Base-by-base conservation (phyloP, 2,888 invertebrate species). In the Ophioninae sp. region DNA sequence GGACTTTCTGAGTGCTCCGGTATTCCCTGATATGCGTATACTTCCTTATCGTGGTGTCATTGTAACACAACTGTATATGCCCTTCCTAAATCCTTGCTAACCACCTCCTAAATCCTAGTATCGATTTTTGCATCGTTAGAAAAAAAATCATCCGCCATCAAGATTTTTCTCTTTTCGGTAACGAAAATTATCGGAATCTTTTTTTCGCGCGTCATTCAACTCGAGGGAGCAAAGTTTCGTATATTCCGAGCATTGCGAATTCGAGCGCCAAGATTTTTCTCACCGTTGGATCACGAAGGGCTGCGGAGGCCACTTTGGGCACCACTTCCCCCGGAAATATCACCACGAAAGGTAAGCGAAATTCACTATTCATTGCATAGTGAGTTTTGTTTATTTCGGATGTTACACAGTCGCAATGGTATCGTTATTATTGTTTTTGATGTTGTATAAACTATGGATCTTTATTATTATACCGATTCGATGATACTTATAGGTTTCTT, bases 291-390 rank as follows among this genome's bases (percentile, higher is more conserved):
- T 83, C 86, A 10, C 74, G 79, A 76, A 81, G 81, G 77, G 85
- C 85, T 77, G 82, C 85, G 77, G 83, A 85, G 84, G 83, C 83
- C 73, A 75, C 82, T 77, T 79, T 77, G 51, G 83, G 82, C 74
- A 83, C 85, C 64, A 75, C 75, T 69, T 83, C 78, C 77, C 76
- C 82, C 37, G 74, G 74, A 65, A 86, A 86, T 78, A 81, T 77
- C 56, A 85, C 83, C 61, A 69, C 67, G 9, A 83, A 83, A 86
- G 85, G 86, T 85, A 80, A 64, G 1, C 23, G n/a, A 30, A 61
- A 68, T 61, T 51, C n/a, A 37, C 63, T 41, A 56, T 37, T 59
- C 10, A 39, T 64, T 17, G n/a, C 23, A 78, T 56, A 23, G 59
- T 44, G 30, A 59, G 22, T n/a, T 30, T 63, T 63, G 10, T 63